Conservation (phyloP, 1,140 invertebrate species). For the Leptinotarsa defecta region DNA sequence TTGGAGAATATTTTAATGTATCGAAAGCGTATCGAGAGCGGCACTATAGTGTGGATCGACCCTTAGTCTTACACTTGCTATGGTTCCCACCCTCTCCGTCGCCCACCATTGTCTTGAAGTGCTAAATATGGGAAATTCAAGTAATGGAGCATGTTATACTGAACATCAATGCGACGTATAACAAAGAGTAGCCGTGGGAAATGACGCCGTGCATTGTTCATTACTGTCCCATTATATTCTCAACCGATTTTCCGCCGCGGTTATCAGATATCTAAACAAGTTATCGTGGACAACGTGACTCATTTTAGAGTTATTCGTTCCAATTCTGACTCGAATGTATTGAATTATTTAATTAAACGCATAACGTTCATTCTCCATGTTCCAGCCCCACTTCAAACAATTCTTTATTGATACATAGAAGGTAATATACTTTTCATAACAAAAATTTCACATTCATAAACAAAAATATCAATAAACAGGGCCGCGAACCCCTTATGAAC, state of each 20-base stretch:
- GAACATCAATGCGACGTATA: neutral
- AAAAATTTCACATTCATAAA: too few species aligned
- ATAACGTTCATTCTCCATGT: too few species aligned
- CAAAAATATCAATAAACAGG: too few species aligned
- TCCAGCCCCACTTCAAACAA: too few species aligned
- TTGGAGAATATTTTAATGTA: too few species aligned
- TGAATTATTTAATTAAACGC: too few species aligned
- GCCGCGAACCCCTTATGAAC: too few species aligned
- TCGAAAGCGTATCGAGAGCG: too few species aligned
- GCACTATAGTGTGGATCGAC: neutral
- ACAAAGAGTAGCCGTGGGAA: constrained; percentile 17
- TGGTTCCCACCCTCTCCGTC: neutral
- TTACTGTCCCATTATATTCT: neutral
- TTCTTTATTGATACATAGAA: too few species aligned
- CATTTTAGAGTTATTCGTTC: neutral
- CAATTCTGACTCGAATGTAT: too few species aligned
- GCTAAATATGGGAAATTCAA: constrained; percentile 20
- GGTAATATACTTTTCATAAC: too few species aligned
- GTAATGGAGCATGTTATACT: constrained; percentile 14
- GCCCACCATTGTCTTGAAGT: constrained; percentile 7
- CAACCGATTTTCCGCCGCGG: neutral
- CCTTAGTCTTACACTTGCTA: neutral
- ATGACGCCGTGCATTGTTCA: constrained; percentile 14
- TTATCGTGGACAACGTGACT: neutral
- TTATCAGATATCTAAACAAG: neutral